These are phyloP conservation scores for Plestiodon gilberti DNA, from an alignment of 2,113 vertebrate genomes.

Conservation along the genomic window DNA sequence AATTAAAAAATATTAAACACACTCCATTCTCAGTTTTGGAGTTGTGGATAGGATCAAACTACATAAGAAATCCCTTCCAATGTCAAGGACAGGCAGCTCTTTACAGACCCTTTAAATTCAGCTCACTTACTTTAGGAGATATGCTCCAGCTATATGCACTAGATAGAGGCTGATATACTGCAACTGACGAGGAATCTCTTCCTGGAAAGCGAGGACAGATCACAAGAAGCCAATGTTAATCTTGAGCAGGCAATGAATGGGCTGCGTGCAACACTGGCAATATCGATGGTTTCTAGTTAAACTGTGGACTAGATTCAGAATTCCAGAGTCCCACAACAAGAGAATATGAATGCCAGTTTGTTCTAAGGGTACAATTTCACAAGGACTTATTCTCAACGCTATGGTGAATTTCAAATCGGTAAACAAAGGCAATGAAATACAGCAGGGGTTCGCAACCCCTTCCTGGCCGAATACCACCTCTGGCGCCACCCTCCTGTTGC, in stretches of 20 bases:
- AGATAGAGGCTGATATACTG: constrained; percentile 92
- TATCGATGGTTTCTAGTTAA: neutral
- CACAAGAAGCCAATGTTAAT: neutral
- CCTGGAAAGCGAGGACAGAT: constrained; percentile 76
- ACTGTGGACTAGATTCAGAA: neutral
- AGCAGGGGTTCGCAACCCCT: no score
- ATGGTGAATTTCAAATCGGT: neutral
- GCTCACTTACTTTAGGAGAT: constrained; percentile 92
- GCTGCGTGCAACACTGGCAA: neutral
- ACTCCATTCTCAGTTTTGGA: neutral
- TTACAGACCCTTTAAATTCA: neutral
- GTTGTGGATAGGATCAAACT: neutral
- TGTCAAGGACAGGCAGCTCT: neutral
- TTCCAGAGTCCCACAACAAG: neutral
- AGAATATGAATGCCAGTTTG: neutral
- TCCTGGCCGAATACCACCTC: no score
- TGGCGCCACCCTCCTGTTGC: no score
- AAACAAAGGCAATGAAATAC: neutral
- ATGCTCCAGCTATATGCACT: constrained; percentile 89
- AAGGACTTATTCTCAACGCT: neutral
- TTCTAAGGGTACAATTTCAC: neutral
- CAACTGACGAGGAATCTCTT: constrained; percentile 93
- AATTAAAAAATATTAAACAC: neutral
- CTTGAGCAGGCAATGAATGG: neutral
- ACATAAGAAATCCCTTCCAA: neutral